Evolutionary conservation across 2,113 vertebrate genomes (phyloP).

Genomic region (Athene noctua): DNA sequence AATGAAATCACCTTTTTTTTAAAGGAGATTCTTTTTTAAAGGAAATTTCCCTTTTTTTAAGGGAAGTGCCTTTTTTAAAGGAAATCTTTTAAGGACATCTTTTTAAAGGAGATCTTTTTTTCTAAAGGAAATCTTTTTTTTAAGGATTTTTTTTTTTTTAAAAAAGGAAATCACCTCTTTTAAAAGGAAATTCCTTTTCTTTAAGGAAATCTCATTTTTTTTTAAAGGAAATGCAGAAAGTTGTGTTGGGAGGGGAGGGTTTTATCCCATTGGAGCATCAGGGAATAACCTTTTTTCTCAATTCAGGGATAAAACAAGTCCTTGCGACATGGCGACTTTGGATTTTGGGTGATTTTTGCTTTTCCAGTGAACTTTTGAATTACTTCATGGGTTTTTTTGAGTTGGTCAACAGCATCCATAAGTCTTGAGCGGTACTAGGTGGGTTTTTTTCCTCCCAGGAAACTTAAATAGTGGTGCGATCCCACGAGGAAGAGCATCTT

Average conservation of each 20-base stretch:
- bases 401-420: fast-evolving
- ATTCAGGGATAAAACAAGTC: neutral
- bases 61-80: neutral
- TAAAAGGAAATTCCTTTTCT: neutral
- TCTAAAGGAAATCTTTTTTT: neutral
- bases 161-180: too few species aligned
- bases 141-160: neutral
- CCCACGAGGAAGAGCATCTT: neutral
- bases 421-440: neutral
- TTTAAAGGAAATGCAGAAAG: neutral
- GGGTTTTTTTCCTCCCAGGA: neutral
- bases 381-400: neutral
- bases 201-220: neutral
- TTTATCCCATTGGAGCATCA: neutral
- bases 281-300: neutral
- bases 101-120: neutral
- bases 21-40: neutral
- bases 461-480: neutral
- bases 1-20: neutral
- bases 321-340: neutral
- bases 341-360: neutral
- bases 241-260: neutral
- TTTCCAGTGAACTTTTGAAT: neutral
- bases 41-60: too few species aligned
- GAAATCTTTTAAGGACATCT: neutral